These are phyloP conservation scores for Ryuthela nishihirai DNA, from an alignment of 2,888 invertebrate genomes.

Conservation along the genomic window DNA sequence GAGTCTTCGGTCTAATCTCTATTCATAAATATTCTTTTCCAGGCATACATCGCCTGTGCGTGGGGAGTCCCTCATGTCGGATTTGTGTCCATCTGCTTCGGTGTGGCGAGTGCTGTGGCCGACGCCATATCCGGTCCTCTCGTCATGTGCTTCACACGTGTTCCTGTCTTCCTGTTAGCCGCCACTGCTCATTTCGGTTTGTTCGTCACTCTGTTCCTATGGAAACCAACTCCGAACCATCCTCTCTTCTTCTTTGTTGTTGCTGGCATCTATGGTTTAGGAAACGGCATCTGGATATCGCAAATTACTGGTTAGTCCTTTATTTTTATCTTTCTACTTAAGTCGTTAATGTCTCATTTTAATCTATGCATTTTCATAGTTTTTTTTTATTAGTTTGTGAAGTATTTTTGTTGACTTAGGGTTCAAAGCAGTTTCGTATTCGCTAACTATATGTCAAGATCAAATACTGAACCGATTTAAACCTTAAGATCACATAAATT, in stretches of 20 bases:
- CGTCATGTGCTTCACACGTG: slow-evolving; percentile 86
- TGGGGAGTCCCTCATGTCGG: slow-evolving; percentile 87
- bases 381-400: too few species aligned
- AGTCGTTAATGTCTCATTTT: too few species aligned
- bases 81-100: slow-evolving; percentile 96
- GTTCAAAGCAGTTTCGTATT: too few species aligned
- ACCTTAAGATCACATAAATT: too few species aligned
- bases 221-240: slow-evolving; percentile 78
- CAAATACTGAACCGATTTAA: too few species aligned
- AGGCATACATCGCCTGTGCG: slow-evolving; percentile 83
- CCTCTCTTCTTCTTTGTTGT: slow-evolving; percentile 80
- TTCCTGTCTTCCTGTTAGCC: slow-evolving; percentile 73
- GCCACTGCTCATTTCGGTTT: slow-evolving; percentile 71
- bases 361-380: too few species aligned
- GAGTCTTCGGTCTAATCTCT: too few species aligned
- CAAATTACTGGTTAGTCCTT: slow-evolving; percentile 81
- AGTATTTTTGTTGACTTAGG: too few species aligned
- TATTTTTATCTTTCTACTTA: too few species aligned
- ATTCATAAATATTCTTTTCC: slow-evolving; percentile 49
- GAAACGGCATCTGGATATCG: slow-evolving; percentile 95
- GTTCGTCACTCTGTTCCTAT: slow-evolving; percentile 74
- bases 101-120: slow-evolving; percentile 86
- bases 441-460: too few species aligned
- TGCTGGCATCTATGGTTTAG: slow-evolving; percentile 88
- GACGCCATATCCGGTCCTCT: slow-evolving; percentile 85